phyloP scores from a whole-genome alignment of 2,888 invertebrate species.

The Stratiomys singularior region DNA sequence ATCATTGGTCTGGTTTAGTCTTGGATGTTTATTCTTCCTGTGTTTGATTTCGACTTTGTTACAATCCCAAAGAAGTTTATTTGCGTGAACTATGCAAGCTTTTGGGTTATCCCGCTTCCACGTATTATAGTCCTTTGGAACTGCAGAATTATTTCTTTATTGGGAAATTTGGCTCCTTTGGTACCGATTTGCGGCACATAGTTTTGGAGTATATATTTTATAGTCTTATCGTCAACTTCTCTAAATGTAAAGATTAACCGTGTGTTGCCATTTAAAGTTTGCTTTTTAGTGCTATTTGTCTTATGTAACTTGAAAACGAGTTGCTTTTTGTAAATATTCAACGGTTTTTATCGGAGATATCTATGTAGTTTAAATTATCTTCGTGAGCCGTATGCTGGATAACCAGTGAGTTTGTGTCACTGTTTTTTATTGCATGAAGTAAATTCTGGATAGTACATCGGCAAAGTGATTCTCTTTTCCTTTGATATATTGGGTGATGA shows the following conservation, averaged over 20 bases:
- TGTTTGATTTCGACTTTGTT: not conserved
- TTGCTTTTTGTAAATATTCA: not conserved
- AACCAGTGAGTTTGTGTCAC: not conserved
- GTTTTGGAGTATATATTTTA: not conserved
- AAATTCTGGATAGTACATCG: not conserved
- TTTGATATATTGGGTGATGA: not conserved
- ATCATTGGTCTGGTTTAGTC: not conserved
- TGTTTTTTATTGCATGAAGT: not conserved
- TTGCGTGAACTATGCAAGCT: not conserved
- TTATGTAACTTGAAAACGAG: not conserved
- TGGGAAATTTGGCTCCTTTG: not conserved
- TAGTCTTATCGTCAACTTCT: not conserved
- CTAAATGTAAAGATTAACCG: not conserved
- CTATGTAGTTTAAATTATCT: constrained; percentile 1
- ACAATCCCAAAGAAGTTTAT: not conserved
- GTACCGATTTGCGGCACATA: not conserved
- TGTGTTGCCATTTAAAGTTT: not conserved
- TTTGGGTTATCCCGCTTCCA: not conserved
- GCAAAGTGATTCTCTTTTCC: constrained; percentile 2
- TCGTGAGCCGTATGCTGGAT: constrained; percentile 1
- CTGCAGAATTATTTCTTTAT: not conserved
- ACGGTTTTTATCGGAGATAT: constrained; percentile 3
- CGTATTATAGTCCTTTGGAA: not conserved
- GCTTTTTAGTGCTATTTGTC: not conserved
- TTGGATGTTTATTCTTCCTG: not conserved